phyloP scores from a whole-genome alignment of 2,888 invertebrate species.

The Tiliacea citrago region DNA sequence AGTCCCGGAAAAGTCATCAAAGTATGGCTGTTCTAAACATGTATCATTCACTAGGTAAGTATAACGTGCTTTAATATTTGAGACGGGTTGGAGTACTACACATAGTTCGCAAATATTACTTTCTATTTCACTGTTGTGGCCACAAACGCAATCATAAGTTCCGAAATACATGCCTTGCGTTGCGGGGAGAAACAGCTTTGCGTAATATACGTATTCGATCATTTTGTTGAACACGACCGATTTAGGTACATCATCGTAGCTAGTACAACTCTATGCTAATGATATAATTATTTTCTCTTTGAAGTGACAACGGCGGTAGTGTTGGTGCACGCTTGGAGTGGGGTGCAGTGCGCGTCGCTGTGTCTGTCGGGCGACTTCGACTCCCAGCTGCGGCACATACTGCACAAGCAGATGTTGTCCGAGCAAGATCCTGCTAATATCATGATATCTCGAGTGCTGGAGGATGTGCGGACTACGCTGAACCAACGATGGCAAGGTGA shows the following conservation, averaged over 20 bases:
- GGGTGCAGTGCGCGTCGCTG: not conserved
- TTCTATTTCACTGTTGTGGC: too few relatives aligned
- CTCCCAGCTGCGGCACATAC: constrained; percentile 24
- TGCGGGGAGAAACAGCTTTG: not conserved
- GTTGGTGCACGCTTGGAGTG: not conserved
- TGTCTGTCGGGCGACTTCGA: constrained; percentile 34
- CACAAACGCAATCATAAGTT: not conserved
- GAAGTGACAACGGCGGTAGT: constrained; percentile 16
- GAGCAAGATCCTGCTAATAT: not conserved
- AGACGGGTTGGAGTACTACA: too few relatives aligned
- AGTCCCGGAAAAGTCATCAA: not conserved
- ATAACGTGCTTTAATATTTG: not conserved
- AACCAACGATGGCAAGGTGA: constrained; percentile 31
- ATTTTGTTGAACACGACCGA: not conserved
- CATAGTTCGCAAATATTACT: not conserved
- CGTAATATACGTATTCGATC: not conserved
- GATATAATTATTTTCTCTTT: not conserved
- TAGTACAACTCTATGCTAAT: not conserved
- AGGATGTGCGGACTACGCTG: constrained; percentile 20
- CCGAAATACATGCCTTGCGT: not conserved
- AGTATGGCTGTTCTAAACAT: not conserved
- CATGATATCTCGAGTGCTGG: not conserved
- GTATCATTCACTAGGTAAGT: constrained; percentile 15
- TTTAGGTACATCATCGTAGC: not conserved
- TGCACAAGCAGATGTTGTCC: not conserved